Percentiles rank a stretch among this genome's conserved stretches.
Conservation (phyloP, 2,797 vertebrate genomes). For the Iguana delicatissima region DNA sequence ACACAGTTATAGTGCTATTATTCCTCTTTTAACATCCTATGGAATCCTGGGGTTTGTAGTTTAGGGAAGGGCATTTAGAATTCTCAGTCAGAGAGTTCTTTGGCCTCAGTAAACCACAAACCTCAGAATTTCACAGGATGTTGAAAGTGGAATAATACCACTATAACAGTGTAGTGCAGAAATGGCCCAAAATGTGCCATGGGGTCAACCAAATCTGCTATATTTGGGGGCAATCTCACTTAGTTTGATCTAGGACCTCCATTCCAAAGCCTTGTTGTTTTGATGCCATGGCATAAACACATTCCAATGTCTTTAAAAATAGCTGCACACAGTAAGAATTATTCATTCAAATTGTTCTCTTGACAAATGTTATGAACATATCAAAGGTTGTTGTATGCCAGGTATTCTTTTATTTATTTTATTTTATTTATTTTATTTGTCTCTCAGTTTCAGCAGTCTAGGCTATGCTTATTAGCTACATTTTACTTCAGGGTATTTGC, state of each 20-base stretch:
- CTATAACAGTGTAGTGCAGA: too few species aligned
- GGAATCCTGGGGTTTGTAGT: too few species aligned
- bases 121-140: too few species aligned
- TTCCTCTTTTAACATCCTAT: too few species aligned
- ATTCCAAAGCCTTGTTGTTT: background rate
- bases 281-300: background rate
- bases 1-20: too few species aligned
- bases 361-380: background rate
- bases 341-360: background rate
- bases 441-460: constrained; percentile 18
- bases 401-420: too few species aligned
- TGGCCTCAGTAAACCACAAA: too few species aligned
- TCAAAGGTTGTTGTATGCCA: background rate
- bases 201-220: background rate
- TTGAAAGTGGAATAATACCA: too few species aligned
- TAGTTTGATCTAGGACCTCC: background rate
- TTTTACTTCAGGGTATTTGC: constrained; percentile 30
- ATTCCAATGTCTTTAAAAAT: background rate
- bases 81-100: too few species aligned
- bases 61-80: too few species aligned
- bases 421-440: background rate
- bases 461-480: background rate
- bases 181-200: background rate
- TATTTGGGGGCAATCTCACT: background rate
- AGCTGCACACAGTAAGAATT: background rate